phyloP scores from a whole-genome alignment of 37 sponge, comb jelly and placozoan species.

The Ianthella basta region DNA sequence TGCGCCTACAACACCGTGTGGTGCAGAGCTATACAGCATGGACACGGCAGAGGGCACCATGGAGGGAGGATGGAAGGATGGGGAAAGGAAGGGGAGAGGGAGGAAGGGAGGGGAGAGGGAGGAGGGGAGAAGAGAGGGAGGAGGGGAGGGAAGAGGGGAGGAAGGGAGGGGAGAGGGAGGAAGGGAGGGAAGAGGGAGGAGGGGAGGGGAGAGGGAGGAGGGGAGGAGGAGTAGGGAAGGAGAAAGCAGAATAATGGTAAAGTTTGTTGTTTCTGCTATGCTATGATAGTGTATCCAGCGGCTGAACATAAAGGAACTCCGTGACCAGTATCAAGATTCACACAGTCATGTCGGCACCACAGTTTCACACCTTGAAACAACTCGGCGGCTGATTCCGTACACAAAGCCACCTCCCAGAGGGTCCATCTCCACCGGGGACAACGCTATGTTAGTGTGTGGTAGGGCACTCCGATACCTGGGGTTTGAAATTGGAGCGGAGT shows the following conservation, averaged over 20 bases:
- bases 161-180: neutral
- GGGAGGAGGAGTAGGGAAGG: no score
- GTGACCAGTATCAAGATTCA: no score
- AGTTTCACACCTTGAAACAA: no score
- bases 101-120: neutral
- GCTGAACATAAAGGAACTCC: no score
- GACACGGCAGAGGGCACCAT: neutral
- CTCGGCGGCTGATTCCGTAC: neutral
- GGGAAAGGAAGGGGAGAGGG: neutral
- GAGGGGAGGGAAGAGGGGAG: neutral
- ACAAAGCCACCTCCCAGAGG: slow-evolving; percentile 6
- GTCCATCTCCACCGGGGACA: neutral
- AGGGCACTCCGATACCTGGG: neutral
- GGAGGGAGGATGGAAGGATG: neutral
- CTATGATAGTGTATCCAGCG: no score
- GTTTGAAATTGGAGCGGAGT: no score
- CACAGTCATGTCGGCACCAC: no score
- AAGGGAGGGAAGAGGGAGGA: neutral
- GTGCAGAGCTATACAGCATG: no score
- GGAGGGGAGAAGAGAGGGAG: neutral
- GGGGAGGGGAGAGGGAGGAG: no score
- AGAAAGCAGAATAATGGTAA: no score
- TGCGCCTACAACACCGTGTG: no score
- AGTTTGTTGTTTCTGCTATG: no score
- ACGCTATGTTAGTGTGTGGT: neutral